These are phyloP conservation scores for Pterobdella sp. DNA, from an alignment of 2,888 invertebrate species.

Conservation along the genomic window DNA sequence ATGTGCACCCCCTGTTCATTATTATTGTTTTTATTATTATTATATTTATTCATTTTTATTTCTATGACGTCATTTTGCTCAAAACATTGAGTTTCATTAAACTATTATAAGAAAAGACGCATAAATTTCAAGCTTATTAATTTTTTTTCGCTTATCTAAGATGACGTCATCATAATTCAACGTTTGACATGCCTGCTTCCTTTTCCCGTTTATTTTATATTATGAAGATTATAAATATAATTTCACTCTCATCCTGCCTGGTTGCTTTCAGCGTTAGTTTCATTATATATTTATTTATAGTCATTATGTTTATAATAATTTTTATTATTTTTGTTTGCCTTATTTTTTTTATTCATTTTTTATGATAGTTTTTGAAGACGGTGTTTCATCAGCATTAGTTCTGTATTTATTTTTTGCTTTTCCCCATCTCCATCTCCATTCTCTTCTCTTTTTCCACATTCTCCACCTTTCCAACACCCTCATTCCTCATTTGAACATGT, in stretches of 20 bases:
- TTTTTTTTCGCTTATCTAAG: no score
- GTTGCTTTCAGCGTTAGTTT: neutral
- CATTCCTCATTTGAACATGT: neutral
- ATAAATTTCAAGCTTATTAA: no score
- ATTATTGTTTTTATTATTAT: no score
- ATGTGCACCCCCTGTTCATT: no score
- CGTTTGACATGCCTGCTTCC: no score
- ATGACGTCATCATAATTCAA: no score
- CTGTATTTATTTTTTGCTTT: neutral
- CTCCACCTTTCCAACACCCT: neutral
- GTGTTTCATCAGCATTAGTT: neutral
- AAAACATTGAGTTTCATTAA: no score
- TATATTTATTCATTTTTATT: no score
- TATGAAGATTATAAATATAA: no score
- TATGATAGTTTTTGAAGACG: neutral
- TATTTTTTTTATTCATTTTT: neutral
- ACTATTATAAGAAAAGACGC: no score
- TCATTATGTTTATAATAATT: conserved; percentile 7
- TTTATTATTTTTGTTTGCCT: conserved; percentile 11
- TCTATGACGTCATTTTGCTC: no score
- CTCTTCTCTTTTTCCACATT: neutral
- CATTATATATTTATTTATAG: conserved; percentile 4
- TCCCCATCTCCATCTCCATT: neutral
- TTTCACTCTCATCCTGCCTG: neutral
- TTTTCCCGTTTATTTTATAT: no score